Percentiles rank a stretch among this genome's conserved stretches.
phyloP scores from a whole-genome alignment of 1,140 invertebrate genomes.

The Drosophila truncata region DNA sequence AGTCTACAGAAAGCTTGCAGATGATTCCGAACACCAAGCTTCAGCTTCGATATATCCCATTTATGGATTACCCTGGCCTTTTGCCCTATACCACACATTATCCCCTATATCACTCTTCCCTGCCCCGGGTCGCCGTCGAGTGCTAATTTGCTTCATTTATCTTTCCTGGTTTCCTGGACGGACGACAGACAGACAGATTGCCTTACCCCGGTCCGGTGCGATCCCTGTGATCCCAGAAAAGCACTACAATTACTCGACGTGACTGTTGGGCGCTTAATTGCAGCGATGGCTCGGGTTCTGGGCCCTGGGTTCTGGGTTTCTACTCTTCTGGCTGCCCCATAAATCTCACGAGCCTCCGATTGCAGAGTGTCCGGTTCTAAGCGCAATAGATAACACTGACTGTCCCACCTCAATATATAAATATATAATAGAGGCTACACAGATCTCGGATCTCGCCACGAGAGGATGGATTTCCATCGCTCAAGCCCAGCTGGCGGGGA shows the following conservation, averaged over 20 bases:
- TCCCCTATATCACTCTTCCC: slow-evolving; percentile 1
- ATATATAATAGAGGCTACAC: slow-evolving; percentile 26
- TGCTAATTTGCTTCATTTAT: slow-evolving; percentile 76
- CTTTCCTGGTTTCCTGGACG: slow-evolving; percentile 43
- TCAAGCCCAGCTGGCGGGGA: slow-evolving; percentile 44
- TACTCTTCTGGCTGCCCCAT: slow-evolving; percentile 38
- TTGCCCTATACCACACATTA: not conserved
- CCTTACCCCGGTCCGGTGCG: not conserved
- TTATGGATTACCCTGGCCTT: not conserved
- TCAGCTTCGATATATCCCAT: not conserved
- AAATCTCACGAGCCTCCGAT: slow-evolving; percentile 79
- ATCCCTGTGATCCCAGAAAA: slow-evolving; percentile 2
- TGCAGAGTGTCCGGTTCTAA: slow-evolving; percentile 63
- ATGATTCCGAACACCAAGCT: slow-evolving; percentile 2
- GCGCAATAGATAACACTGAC: slow-evolving; percentile 41
- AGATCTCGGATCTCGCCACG: slow-evolving; percentile 27
- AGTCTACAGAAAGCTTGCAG: not conserved
- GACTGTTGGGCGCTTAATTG: slow-evolving; percentile 59
- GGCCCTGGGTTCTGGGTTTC: slow-evolving; percentile 4
- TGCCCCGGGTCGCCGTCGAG: slow-evolving; percentile 13
- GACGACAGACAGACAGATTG: slow-evolving; percentile 7
- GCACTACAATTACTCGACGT: slow-evolving; percentile 50
- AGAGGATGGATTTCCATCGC: slow-evolving; percentile 16
- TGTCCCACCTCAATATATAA: slow-evolving; percentile 26
- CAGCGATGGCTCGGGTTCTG: slow-evolving; percentile 33